These are phyloP conservation scores for Melieria crassipennis DNA, from an alignment of 2,888 invertebrate species.

Conservation along the genomic window DNA sequence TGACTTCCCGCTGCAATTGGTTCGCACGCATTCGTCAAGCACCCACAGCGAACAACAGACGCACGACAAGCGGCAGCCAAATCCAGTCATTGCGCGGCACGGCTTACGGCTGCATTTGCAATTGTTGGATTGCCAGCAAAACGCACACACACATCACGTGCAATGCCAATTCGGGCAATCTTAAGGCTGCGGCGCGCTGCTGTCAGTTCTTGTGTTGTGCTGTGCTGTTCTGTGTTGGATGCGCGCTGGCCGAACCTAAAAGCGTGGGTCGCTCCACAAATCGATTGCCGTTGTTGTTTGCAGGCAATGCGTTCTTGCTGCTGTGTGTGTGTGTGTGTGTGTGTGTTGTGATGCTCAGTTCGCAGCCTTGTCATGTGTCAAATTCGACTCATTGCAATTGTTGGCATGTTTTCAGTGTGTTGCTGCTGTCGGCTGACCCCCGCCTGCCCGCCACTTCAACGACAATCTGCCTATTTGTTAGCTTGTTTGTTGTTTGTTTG, in stretches of 20 bases:
- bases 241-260: conserved; percentile 29
- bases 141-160: conserved; percentile 12
- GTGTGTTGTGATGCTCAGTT: conserved; percentile 4
- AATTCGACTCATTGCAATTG: conserved; percentile 22
- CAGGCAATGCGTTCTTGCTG: background rate
- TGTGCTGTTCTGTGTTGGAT: conserved; percentile 34
- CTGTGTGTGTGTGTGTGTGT: background rate
- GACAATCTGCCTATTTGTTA: background rate
- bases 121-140: background rate
- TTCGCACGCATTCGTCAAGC: conserved; percentile 14
- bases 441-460: conserved; percentile 10
- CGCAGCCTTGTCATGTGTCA: conserved; percentile 32
- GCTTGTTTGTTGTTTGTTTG: conserved; percentile 4
- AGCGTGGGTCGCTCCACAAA: background rate
- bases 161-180: conserved; percentile 26
- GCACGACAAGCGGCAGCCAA: background rate
- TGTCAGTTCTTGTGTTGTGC: conserved; percentile 1
- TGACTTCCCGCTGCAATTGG: conserved; percentile 13
- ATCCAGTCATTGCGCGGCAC: background rate
- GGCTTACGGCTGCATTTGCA: background rate
- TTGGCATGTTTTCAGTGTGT: background rate
- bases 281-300: too few relatives aligned
- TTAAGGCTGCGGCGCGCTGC: conserved; percentile 3
- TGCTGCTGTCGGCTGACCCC: too few relatives aligned
- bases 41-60: conserved; percentile 5